A percentile compares a stretch with the other conserved stretches of the same genome.
phyloP scores from a whole-genome alignment of 64 coral and sea anemone genomes.

The Trachythela sp. region DNA sequence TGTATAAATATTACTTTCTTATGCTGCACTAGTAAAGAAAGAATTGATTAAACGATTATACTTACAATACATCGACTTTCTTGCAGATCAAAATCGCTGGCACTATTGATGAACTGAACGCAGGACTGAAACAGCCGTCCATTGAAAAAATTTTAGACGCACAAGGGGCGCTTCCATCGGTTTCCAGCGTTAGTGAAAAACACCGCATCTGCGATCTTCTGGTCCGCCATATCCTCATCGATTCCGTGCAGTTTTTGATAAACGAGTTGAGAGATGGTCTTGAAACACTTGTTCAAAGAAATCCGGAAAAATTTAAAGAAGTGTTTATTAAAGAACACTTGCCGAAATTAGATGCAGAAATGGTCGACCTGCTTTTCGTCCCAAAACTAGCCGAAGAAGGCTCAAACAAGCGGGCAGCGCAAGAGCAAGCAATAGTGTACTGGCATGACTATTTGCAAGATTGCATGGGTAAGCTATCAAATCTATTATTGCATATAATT shows the following conservation, averaged over 20 bases:
- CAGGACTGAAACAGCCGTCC: not conserved
- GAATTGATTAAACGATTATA: too few relatives aligned
- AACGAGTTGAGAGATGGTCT: constrained; percentile 35
- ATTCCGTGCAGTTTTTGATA: constrained; percentile 21
- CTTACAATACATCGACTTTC: not conserved
- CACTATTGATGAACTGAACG: constrained; percentile 7
- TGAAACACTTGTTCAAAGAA: not conserved
- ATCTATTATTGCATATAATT: too few relatives aligned
- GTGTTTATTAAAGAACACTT: constrained; percentile 1
- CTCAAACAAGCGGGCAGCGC: too few relatives aligned
- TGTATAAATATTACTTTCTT: not conserved
- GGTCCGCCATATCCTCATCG: constrained; percentile 23
- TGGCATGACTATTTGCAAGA: constrained; percentile 65
- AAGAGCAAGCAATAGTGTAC: too few relatives aligned
- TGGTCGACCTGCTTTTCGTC: too few relatives aligned
- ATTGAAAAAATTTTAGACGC: constrained; percentile 30
- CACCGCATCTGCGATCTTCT: not conserved
- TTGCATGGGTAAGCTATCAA: too few relatives aligned
- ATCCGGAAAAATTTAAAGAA: constrained; percentile 47
- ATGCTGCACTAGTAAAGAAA: not conserved
- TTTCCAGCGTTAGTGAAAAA: not conserved
- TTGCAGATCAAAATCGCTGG: constrained; percentile 28
- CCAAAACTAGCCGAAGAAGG: too few relatives aligned
- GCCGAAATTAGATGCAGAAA: too few relatives aligned
- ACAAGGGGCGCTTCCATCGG: not conserved